phyloP scores from a whole-genome alignment of 2,113 vertebrate genomes.

The Neotragus moschatus region DNA sequence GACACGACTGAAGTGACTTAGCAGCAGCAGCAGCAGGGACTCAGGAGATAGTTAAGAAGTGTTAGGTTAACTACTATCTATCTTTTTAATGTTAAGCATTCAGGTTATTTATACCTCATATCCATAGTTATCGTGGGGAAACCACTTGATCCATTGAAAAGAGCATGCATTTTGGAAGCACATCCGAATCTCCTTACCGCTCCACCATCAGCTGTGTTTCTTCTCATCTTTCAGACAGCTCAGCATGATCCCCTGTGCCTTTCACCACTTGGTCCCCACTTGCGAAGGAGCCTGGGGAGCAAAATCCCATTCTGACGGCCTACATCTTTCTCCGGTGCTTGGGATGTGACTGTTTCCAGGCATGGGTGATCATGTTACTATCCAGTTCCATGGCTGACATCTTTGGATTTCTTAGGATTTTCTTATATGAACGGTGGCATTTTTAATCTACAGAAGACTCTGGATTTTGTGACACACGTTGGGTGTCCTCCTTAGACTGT shows the following conservation, averaged over 20 bases:
- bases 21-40: no score
- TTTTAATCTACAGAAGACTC: constrained; percentile 41
- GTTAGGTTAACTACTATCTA: no score
- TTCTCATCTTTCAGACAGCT: background rate
- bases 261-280: background rate
- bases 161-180: background rate
- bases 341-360: background rate
- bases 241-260: background rate
- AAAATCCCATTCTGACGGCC: background rate
- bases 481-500: constrained; percentile 46
- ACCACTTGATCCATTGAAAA: background rate
- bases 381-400: background rate
- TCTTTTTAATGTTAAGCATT: background rate
- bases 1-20: no score
- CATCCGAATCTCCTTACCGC: background rate
- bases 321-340: background rate
- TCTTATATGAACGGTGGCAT: background rate
- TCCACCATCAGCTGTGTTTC: accelerated
- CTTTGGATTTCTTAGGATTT: constrained; percentile 3
- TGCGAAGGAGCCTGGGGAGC: background rate
- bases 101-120: background rate
- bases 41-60: background rate
- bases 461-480: constrained; percentile 38
- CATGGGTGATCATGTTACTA: background rate
- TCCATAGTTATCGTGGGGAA: background rate